Percentiles rank a stretch among this genome's conserved stretches.
phyloP scores from a whole-genome alignment of 2,797 vertebrate species.

The Peromyscus melanophrys region DNA sequence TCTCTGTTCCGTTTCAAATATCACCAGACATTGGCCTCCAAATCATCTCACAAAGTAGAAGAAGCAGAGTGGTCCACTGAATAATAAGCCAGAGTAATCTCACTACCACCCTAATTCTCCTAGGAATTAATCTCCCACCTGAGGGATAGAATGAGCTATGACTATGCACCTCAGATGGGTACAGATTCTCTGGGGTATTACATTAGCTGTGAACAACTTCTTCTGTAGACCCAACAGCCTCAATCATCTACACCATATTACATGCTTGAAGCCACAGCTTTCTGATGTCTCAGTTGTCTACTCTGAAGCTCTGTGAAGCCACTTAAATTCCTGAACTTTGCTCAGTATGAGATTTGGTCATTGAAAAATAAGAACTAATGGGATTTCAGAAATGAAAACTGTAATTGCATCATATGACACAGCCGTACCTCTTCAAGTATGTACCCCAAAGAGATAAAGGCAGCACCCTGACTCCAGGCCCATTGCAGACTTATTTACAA shows the following conservation, averaged over 20 bases:
- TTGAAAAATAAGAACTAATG: constrained; percentile 1
- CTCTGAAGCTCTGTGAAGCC: not conserved
- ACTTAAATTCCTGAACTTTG: constrained; percentile 29
- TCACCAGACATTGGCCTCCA: not conserved
- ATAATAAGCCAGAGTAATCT: not conserved
- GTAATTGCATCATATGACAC: not conserved
- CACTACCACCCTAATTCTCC: not conserved
- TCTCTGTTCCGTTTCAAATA: not conserved
- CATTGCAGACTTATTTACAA: not conserved
- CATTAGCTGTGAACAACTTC: not conserved
- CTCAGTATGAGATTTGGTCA: not conserved
- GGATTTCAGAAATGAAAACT: not conserved
- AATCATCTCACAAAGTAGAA: not conserved
- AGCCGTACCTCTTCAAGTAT: not conserved
- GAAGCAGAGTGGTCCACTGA: not conserved
- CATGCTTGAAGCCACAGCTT: not conserved
- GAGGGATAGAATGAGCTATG: not conserved
- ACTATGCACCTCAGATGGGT: not conserved
- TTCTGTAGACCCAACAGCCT: not conserved
- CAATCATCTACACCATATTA: not conserved
- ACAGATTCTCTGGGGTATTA: not conserved
- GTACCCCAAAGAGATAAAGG: not conserved
- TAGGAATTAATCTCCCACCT: not conserved
- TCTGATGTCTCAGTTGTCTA: not conserved
- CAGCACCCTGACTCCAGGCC: not conserved